Base-by-base conservation (phyloP, 2,888 invertebrate species). In the Pyrgus malvae region DNA sequence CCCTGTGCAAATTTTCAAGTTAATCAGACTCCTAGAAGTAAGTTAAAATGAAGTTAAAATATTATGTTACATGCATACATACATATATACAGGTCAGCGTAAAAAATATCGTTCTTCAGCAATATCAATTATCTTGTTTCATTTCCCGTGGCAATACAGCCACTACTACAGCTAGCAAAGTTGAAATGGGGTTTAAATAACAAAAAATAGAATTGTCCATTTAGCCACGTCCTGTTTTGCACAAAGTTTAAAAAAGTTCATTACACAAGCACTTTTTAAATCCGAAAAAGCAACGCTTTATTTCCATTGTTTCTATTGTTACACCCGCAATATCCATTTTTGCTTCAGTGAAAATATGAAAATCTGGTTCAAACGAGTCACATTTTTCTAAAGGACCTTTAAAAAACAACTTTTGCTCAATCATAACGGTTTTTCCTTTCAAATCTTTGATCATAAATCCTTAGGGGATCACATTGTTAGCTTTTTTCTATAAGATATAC, bases 291-390 rank as follows among this genome's bases (percentile, higher is more conserved):
- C 50, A 17, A 44, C 35, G 42, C 42, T 51, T 51, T 51, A 50
- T 50, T 42, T 19, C 42, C 27, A 27, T 51, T 51, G 50, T 51
- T 51, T 51, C 51, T 44, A 44, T 44, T 51, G 42, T 51, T 51
- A 44, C 42, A 21, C 42, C 42, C 35, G 35, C 51, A 51, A 51
- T 51, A 51, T 51, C 42, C 51, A 51, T 51, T 51, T 37, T 53
- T 53, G 45, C 45, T 53, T 38, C 45, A 38, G 29, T 29, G 45
- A 38, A 45, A 53, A 53, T 53, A 53, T 42, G 38, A 42, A 33
- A 37, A 49, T 49, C 48, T 44, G 42, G 37, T 45, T 55, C 40
- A 55, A 60, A 62, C 53, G 44, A 55, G 40, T 51, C 56, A 55
- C 33, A 53, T 37, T 51, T 23, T 35, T 51, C 38, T 17, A 38